Evolutionary conservation across 2,888 invertebrate species (phyloP), one percentile per base, ranked within the genome.

Genomic region (Stegana nigrithorax): DNA sequence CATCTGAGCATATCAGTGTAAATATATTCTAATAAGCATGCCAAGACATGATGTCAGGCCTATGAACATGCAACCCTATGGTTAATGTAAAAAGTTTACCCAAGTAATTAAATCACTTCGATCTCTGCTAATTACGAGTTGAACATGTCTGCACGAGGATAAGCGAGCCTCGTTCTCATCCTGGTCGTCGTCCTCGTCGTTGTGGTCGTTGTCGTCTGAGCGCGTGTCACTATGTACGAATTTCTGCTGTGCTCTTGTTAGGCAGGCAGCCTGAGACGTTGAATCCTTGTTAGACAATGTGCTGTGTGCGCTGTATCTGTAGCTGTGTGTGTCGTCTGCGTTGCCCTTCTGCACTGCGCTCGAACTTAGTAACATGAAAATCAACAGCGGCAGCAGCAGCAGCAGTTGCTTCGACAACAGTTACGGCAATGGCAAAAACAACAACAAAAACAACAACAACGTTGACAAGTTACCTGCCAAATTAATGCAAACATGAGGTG

Each of bases 101-200:
- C 69, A 80, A 80, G 78, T 78, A 79, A 79, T 79, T 81, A 80
- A 79, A 81, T 81, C 81, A 81, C 78, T 80, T 79, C 78, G 79
- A 80, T 79, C 73, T 75, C 70, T 73, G 71, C 78, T 81, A 81
- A 79, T 79, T 81, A 79, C 75, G 71, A 78, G 70, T 62, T 66
- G 68, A 69, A 72, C 74, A 78, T n/a, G n/a, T n/a, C n/a, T n/a
- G n/a, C n/a, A n/a, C n/a, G n/a, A n/a, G n/a, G n/a, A n/a, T n/a
- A n/a, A n/a, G n/a, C n/a, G n/a, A n/a, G n/a, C n/a, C n/a, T n/a
- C n/a, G n/a, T n/a, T n/a, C n/a, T n/a, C n/a, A n/a, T n/a, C n/a
- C n/a, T n/a, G n/a, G n/a, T n/a, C n/a, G n/a, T n/a, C n/a, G n/a
- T n/a, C n/a, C n/a, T n/a, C n/a, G n/a, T n/a, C n/a, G n/a, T n/a